Evolutionary conservation across 2,797 vertebrate species (phyloP).

Genomic region (Limnodromus scolopaceus): DNA sequence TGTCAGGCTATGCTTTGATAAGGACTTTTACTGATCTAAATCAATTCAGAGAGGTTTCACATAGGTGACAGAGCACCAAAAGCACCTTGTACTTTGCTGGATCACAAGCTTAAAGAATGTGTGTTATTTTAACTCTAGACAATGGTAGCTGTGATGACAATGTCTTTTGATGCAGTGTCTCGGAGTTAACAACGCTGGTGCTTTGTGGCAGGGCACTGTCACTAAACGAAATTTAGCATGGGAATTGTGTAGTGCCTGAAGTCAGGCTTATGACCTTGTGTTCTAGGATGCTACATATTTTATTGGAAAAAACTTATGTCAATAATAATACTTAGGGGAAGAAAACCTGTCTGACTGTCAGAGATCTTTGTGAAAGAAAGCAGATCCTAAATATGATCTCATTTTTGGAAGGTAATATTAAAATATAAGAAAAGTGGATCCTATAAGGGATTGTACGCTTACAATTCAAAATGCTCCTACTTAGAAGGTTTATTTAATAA

Average conservation of each 20-base stretch:
- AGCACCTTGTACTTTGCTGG: neutral
- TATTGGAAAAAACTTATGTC: neutral
- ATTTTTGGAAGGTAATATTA: neutral
- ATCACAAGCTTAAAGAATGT: neutral
- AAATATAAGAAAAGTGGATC: neutral
- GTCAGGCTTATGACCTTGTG: neutral
- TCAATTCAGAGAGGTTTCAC: neutral
- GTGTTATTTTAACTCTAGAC: neutral
- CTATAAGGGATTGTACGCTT: neutral
- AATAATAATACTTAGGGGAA: neutral
- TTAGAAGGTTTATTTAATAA: neutral
- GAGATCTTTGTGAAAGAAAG: neutral
- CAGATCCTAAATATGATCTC: neutral
- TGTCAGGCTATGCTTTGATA: neutral
- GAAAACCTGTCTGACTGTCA: neutral
- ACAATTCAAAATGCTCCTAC: neutral
- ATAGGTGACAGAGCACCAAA: neutral
- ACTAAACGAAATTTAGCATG: neutral
- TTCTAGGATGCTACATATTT: neutral
- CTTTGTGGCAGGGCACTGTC: neutral
- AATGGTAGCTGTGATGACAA: neutral
- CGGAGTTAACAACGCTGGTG: rapidly evolving
- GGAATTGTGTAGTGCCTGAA: neutral
- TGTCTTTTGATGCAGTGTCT: neutral
- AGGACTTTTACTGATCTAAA: neutral